These are phyloP conservation scores for Acyrthosiphon pisum DNA, from an alignment of 1,140 invertebrate species.

Conservation along the genomic window DNA sequence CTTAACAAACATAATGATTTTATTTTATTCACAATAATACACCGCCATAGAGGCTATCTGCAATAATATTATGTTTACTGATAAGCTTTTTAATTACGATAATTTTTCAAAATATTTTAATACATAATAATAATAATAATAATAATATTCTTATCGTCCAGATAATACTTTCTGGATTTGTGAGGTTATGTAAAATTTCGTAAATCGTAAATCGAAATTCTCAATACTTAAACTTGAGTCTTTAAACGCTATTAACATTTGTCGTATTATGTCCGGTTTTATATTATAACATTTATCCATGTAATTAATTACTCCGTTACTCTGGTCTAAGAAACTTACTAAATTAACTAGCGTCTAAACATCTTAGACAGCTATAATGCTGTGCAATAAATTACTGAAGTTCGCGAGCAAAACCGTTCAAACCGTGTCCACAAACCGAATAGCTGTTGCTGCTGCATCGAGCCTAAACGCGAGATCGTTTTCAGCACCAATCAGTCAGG, in stretches of 20 bases:
- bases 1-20: not conserved
- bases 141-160: not conserved
- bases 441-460: not conserved
- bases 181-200: conserved; percentile 40
- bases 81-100: not conserved
- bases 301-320: not conserved
- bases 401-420: not conserved
- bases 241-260: not conserved
- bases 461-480: not conserved
- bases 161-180: not conserved
- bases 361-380: not conserved
- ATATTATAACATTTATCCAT: not conserved
- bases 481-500: conserved; percentile 22
- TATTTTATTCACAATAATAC: not conserved
- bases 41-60: too few species aligned
- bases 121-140: too few species aligned
- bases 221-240: not conserved
- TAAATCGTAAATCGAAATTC: not conserved
- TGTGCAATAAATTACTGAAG: conserved; percentile 16
- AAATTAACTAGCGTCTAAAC: not conserved
- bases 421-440: not conserved
- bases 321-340: not conserved
- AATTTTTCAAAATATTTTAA: too few species aligned
- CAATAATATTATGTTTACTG: too few species aligned
- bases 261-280: not conserved